A percentile compares a stretch with the other conserved stretches of the same genome.
Conservation (phyloP, 2,797 vertebrate species). For the Sebastes aleutianus region DNA sequence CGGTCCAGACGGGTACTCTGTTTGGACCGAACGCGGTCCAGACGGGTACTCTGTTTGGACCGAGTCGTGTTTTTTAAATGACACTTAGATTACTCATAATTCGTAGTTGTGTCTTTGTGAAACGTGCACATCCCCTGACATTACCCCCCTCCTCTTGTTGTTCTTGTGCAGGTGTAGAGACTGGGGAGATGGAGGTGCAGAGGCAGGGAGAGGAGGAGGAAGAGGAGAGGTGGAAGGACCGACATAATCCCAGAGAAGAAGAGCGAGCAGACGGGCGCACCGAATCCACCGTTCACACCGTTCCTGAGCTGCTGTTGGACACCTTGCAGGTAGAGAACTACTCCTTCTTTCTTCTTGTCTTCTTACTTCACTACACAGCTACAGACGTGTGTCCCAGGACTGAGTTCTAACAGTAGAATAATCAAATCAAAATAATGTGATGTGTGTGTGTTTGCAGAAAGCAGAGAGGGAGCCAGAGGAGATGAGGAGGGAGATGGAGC, state of each 20-base stretch:
- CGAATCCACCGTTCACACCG: conserved; percentile 90
- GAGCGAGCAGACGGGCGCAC: conserved; percentile 81
- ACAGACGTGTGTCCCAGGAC: background rate
- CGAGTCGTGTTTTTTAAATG: background rate
- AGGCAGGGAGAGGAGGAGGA: conserved; percentile 70
- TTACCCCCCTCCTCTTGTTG: background rate
- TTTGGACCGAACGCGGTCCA: no score
- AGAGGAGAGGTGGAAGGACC: conserved; percentile 57
- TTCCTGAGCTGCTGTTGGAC: conserved; percentile 85
- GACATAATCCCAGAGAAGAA: conserved; percentile 55
- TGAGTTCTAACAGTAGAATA: background rate
- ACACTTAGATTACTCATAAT: background rate
- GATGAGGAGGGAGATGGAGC: conserved; percentile 91
- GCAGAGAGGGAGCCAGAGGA: conserved; percentile 84
- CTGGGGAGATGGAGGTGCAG: conserved; percentile 83
- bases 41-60: no score
- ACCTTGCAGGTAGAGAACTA: conserved; percentile 54
- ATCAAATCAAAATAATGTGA: background rate
- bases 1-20: no score
- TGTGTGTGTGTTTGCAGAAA: conserved; percentile 67
- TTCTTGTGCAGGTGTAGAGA: conserved; percentile 77
- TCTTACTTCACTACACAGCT: background rate
- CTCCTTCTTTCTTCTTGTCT: background rate
- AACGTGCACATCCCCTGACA: background rate
- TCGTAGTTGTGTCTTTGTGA: background rate